phyloP scores from a whole-genome alignment of 2,113 vertebrate species.

The Myocastor coypus region DNA sequence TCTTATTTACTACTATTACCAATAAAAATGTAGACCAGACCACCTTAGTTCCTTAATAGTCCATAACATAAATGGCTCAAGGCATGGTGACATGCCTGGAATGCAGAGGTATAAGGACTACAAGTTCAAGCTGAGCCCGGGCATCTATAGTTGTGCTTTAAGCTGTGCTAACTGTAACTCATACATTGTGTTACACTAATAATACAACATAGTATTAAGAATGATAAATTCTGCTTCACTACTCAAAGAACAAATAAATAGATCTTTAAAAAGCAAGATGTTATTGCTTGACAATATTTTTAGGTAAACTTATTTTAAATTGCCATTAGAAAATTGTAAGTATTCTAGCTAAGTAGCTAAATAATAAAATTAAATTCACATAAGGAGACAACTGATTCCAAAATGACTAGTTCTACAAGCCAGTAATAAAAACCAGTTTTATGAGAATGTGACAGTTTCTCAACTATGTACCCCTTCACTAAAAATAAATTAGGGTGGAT shows the following conservation, averaged over 20 bases:
- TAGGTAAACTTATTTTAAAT: constrained; percentile 34
- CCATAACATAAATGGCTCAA: background rate
- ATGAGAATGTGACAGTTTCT: background rate
- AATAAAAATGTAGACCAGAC: background rate
- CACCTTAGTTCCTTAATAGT: constrained; percentile 33
- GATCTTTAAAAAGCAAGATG: background rate
- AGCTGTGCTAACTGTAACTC: constrained; percentile 28
- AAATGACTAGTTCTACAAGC: constrained; percentile 34
- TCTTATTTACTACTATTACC: constrained; percentile 52
- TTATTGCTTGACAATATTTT: background rate
- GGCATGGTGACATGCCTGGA: background rate
- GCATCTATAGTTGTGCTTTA: constrained; percentile 37
- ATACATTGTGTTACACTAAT: background rate
- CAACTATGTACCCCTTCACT: background rate
- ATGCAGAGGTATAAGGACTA: background rate
- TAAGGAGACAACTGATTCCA: background rate
- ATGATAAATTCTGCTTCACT: constrained; percentile 44
- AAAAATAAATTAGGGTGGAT: constrained; percentile 50
- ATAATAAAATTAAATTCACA: constrained; percentile 43
- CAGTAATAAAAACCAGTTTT: constrained; percentile 47
- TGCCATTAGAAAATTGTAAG: too few relatives aligned
- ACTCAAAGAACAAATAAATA: constrained; percentile 34
- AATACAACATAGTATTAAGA: constrained; percentile 25
- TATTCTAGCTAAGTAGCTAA: background rate
- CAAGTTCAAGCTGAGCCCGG: background rate